phyloP scores from a whole-genome alignment of 1,140 invertebrate species.

The Zaprionus vittiger region DNA sequence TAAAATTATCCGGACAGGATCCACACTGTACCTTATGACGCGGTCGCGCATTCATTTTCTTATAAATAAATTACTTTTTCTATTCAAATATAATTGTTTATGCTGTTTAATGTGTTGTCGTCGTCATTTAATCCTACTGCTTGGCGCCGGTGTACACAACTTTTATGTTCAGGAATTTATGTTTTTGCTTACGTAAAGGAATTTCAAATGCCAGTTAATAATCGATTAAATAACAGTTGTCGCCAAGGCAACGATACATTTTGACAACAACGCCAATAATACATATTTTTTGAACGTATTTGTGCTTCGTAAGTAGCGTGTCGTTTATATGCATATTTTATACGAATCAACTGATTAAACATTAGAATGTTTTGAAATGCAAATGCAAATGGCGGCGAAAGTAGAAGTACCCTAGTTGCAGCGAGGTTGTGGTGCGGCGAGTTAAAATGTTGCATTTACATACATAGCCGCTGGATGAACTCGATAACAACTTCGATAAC shows the following conservation, averaged over 20 bases:
- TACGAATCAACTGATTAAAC: neutral
- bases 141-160: neutral
- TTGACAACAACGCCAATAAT: too few relatives aligned
- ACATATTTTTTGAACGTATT: neutral
- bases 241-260: constrained; percentile 47
- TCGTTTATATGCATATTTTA: neutral
- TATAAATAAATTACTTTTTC: too few relatives aligned
- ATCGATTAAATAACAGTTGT: constrained; percentile 65
- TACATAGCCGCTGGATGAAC: neutral
- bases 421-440: neutral
- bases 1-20: constrained; percentile 72
- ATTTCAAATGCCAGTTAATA: constrained; percentile 54
- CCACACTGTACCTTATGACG: constrained; percentile 66
- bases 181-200: constrained; percentile 51
- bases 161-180: constrained; percentile 34
- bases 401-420: neutral
- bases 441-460: neutral
- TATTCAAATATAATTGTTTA: constrained; percentile 6
- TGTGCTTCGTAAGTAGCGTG: neutral
- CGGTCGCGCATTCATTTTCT: constrained; percentile 36
- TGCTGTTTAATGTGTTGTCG: neutral
- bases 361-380: neutral
- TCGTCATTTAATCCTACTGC: neutral
- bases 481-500: neutral
- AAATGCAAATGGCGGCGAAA: neutral